Conservation (phyloP, 2,113 vertebrate species). For the Microcebus lehilahytsara region DNA sequence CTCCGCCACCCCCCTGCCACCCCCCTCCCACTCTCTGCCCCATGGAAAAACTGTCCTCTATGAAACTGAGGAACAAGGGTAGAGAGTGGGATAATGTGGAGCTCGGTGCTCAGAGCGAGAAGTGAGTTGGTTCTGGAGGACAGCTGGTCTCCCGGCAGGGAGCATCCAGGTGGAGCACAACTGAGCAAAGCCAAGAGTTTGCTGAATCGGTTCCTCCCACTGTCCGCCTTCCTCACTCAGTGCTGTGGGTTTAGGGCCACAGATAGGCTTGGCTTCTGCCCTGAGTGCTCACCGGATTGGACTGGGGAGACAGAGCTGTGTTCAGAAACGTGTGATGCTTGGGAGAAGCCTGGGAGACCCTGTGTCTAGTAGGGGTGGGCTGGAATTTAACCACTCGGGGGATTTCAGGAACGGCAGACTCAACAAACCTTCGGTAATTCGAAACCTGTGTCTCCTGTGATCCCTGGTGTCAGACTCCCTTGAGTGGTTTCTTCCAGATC, state of each 20-base stretch:
- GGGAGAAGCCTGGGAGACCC: background rate
- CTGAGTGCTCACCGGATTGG: background rate
- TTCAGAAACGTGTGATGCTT: background rate
- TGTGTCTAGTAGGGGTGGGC: background rate
- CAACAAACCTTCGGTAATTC: background rate
- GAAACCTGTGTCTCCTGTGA: background rate
- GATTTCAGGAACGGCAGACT: background rate
- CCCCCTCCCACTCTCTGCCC: too few relatives aligned
- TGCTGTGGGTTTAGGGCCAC: background rate
- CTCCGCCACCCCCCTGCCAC: too few relatives aligned
- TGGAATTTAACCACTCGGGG: background rate
- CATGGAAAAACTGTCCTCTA: too few relatives aligned
- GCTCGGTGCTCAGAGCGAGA: background rate
- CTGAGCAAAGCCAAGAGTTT: background rate
- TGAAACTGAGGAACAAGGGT: background rate
- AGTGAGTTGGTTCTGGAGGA: background rate
- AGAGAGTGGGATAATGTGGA: background rate
- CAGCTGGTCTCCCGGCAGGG: background rate
- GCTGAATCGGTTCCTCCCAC: background rate
- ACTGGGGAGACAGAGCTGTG: background rate
- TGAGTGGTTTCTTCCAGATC: background rate
- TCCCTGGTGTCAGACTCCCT: background rate
- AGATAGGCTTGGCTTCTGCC: background rate
- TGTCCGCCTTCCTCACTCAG: background rate
- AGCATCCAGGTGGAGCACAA: background rate